phyloP scores from a whole-genome alignment of 2,797 vertebrate genomes.

The Rhincodon typus region DNA sequence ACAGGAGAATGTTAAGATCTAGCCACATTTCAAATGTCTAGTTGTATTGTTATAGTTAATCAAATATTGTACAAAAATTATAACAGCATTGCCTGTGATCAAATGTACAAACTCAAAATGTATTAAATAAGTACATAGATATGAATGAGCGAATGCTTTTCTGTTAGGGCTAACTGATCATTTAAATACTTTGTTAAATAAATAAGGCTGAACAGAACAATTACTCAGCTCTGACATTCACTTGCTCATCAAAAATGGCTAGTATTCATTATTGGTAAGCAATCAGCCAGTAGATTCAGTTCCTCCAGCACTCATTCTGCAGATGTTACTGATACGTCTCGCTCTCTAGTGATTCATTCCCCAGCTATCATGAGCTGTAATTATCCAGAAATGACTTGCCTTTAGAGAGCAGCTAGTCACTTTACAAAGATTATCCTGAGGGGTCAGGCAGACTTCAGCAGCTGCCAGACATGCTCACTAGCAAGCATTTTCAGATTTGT shows the following conservation, averaged over 20 bases:
- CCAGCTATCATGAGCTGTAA: background rate
- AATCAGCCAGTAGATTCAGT: background rate
- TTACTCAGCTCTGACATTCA: background rate
- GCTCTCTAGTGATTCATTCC: constrained; percentile 27
- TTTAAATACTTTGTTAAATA: background rate
- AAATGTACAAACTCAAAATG: too few species aligned
- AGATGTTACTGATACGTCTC: background rate
- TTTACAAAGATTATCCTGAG: background rate
- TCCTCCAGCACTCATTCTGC: background rate
- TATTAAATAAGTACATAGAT: background rate
- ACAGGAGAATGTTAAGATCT: background rate
- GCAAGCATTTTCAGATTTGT: background rate
- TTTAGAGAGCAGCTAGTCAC: background rate
- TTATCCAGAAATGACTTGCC: background rate
- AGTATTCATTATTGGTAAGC: background rate
- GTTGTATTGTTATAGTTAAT: background rate
- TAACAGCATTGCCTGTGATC: background rate
- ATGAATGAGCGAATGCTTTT: background rate
- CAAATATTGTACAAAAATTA: background rate
- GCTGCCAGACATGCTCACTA: background rate
- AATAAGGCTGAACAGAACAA: background rate
- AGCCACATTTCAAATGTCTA: background rate
- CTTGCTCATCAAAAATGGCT: background rate
- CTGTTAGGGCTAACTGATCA: too few species aligned
- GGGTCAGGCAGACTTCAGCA: background rate